Evolutionary conservation across 2,888 invertebrate genomes (phyloP).

Genomic region (Ceramica pisi): DNA sequence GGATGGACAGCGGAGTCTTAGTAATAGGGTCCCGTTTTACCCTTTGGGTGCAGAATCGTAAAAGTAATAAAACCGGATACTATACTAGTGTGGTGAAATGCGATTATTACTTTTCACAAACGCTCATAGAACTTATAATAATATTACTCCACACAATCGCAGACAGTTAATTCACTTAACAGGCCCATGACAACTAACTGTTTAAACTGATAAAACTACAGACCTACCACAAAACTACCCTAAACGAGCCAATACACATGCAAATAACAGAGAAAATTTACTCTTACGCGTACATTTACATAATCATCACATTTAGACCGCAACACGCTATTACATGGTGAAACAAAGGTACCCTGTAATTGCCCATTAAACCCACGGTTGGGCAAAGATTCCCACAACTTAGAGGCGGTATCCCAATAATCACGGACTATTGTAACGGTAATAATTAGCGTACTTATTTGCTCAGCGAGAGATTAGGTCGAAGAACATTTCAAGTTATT

Average conservation of each 20-base stretch:
- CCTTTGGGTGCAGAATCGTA: too few relatives aligned
- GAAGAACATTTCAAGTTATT: constrained; percentile 7
- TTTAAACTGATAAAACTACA: constrained; percentile 29
- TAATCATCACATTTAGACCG: constrained; percentile 45
- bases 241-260: constrained; percentile 24
- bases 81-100: too few relatives aligned
- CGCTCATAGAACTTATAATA: too few relatives aligned
- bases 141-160: neutral
- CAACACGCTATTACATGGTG: constrained; percentile 41
- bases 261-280: constrained; percentile 55
- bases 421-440: constrained; percentile 25
- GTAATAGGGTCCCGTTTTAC: too few relatives aligned
- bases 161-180: neutral
- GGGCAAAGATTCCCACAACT: constrained; percentile 53
- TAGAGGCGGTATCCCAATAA: constrained; percentile 18
- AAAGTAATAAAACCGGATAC: too few relatives aligned
- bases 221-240: constrained; percentile 8
- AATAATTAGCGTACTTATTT: constrained; percentile 28
- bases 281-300: constrained; percentile 44
- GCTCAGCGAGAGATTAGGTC: constrained; percentile 14
- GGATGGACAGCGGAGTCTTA: too few relatives aligned
- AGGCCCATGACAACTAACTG: neutral
- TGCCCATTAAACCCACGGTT: constrained; percentile 48
- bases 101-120: too few relatives aligned
- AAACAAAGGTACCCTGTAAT: constrained; percentile 44